Base-by-base conservation (phyloP, 2,113 vertebrate genomes). In the Caracal caracal region DNA sequence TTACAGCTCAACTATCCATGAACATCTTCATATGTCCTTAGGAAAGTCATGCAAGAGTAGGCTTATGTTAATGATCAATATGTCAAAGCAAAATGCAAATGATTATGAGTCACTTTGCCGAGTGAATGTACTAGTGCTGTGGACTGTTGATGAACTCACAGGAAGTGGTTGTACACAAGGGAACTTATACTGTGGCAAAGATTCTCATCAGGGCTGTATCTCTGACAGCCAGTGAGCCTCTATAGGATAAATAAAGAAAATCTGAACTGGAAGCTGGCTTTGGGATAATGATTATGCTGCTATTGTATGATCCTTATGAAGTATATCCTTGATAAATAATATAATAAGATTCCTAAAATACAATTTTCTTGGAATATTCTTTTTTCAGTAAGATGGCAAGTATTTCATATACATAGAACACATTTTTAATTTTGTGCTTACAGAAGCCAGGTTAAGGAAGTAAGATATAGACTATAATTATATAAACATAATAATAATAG, bases 1-100 rank as follows among this genome's bases (percentile, higher is more conserved):
- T 66, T 73, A 80, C 24, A 59, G 70, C n/a, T 76, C 88, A 92
- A 40, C 63, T 61, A 47, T 17, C 93, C n/a, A 59, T 66, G 89
- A 96, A 78, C 85, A 83, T 83, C 37, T 88, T 93, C 53, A 35
- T 49, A 40, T 33, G 78, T 85, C 87, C 90, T 97, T 96, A 92
- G 53, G 71, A 93, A 97, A 94, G 85, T 85, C 88, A 91, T 15
- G 24, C 75, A 75, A 76, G 30, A 59, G 30, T 70, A 37, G 59
- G 88, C 93, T 85, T 86, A 53, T 96, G 92, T 84, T 91, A 93
- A 95, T 82, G 81, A 81, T 63, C 66, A 7, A 1, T 90, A 40
- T 94, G 76, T 94, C 97, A 93, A 71, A 95, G 96, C 92, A 78
- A 87, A 95, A 94, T 90, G 83, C 80, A 96, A 96, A 96, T 92